These are phyloP conservation scores for Microhierax caerulescens DNA, from an alignment of 2,797 vertebrate genomes.

Conservation along the genomic window DNA sequence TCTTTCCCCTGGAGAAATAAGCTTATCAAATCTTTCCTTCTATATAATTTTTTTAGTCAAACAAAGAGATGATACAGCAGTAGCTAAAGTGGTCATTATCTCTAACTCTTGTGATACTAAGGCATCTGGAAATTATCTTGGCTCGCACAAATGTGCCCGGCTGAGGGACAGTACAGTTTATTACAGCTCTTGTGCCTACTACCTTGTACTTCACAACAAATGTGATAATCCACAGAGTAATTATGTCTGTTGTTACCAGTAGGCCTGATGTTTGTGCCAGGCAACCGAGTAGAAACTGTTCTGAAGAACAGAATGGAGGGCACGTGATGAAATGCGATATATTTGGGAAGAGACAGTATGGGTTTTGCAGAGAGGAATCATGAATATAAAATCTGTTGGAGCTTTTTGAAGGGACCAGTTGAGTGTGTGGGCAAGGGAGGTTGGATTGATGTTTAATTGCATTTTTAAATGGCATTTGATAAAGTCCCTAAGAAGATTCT, in stretches of 20 bases:
- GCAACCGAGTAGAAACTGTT: neutral
- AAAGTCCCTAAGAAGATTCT: neutral
- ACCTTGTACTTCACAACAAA: neutral
- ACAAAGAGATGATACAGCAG: neutral
- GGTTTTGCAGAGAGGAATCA: neutral
- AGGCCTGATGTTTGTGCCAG: neutral
- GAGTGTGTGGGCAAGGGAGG: neutral
- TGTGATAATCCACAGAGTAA: neutral
- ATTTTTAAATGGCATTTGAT: neutral
- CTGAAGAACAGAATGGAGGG: neutral
- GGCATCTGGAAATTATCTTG: conserved; percentile 30
- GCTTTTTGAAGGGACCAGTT: neutral
- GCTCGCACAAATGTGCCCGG: neutral
- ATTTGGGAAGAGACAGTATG: neutral
- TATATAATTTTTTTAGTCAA: conserved; percentile 12
- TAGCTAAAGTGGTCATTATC: neutral
- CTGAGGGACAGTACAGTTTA: neutral
- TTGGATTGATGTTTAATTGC: neutral
- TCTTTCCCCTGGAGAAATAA: conserved; percentile 16
- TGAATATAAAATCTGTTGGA: neutral
- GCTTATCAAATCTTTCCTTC: conserved; percentile 14
- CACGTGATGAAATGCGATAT: neutral
- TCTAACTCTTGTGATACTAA: neutral
- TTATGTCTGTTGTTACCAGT: neutral
- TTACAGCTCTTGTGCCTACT: neutral